Conservation (phyloP, 2,888 invertebrate genomes). For the Nemapogon koenigi region DNA sequence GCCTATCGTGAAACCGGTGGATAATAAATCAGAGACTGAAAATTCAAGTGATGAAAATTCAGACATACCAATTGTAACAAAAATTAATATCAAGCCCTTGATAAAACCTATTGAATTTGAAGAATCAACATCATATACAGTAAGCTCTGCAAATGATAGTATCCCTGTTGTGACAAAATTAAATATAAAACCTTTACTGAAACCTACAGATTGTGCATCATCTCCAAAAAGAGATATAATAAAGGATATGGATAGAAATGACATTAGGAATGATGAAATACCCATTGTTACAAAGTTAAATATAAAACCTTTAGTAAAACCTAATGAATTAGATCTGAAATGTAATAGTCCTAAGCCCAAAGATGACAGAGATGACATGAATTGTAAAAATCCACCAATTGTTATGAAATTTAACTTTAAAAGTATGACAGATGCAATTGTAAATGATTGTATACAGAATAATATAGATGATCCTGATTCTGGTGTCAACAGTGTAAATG, state of each 20-base stretch:
- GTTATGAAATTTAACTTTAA: constrained; percentile 57
- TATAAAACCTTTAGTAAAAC: constrained; percentile 58
- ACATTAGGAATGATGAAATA: constrained; percentile 26
- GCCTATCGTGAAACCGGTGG: constrained; percentile 45
- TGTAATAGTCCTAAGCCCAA: constrained; percentile 18
- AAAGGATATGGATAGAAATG: constrained; percentile 28
- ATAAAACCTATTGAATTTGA: constrained; percentile 46
- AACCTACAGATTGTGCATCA: constrained; percentile 38
- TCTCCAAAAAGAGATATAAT: constrained; percentile 45
- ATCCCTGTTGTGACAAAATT: constrained; percentile 49
- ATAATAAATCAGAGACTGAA: constrained; percentile 15
- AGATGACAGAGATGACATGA: constrained; percentile 27
- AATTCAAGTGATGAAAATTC: constrained; percentile 7
- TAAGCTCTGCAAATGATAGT: constrained; percentile 51
- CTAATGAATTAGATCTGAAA: constrained; percentile 33
- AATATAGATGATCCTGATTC: neutral
- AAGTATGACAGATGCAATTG: constrained; percentile 31
- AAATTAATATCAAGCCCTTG: constrained; percentile 64
- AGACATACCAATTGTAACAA: constrained; percentile 51
- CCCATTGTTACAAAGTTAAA: constrained; percentile 49
- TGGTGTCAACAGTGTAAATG: constrained; percentile 14
- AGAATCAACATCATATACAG: constrained; percentile 43
- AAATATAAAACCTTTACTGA: constrained; percentile 47
- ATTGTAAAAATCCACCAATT: constrained; percentile 42
- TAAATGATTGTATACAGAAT: constrained; percentile 25